These are phyloP conservation scores for Ploceus nigricollis DNA, from an alignment of 2,113 vertebrate genomes.

Conservation along the genomic window DNA sequence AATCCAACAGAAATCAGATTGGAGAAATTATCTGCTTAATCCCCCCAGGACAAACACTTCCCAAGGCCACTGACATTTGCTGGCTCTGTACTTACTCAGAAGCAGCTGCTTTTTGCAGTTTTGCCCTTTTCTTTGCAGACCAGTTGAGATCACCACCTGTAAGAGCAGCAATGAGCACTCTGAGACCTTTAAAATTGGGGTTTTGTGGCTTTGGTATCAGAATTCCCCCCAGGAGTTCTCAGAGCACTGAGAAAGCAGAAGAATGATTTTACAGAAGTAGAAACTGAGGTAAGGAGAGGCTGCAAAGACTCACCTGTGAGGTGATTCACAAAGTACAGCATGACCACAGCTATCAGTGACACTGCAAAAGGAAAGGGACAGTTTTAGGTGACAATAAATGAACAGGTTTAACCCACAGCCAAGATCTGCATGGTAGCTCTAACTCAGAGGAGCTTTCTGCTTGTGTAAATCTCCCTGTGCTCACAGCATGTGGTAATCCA, in stretches of 20 bases:
- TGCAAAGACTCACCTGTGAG: constrained; percentile 72
- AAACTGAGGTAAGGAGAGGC: accelerated
- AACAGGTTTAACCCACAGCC: background rate
- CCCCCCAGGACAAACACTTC: background rate
- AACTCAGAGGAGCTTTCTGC: background rate
- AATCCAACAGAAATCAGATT: background rate
- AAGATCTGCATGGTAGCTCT: accelerated
- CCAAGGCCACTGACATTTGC: background rate
- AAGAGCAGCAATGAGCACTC: accelerated
- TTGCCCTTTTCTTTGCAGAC: constrained; percentile 82
- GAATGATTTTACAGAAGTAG: accelerated
- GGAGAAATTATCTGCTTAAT: background rate
- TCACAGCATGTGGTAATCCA: accelerated
- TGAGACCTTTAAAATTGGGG: accelerated
- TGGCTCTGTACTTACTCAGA: constrained; percentile 79
- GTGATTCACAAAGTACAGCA: constrained; percentile 87
- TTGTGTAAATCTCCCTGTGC: background rate
- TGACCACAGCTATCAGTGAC: constrained; percentile 84
- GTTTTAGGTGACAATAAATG: accelerated
- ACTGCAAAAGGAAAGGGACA: constrained; percentile 65
- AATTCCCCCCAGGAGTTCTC: background rate
- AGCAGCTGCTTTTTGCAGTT: constrained; percentile 75
- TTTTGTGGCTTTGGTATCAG: accelerated
- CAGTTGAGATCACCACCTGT: constrained; percentile 90
- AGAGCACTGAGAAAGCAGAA: background rate